Conservation (phyloP, 2,113 vertebrate genomes). For the Ursus arctos region DNA sequence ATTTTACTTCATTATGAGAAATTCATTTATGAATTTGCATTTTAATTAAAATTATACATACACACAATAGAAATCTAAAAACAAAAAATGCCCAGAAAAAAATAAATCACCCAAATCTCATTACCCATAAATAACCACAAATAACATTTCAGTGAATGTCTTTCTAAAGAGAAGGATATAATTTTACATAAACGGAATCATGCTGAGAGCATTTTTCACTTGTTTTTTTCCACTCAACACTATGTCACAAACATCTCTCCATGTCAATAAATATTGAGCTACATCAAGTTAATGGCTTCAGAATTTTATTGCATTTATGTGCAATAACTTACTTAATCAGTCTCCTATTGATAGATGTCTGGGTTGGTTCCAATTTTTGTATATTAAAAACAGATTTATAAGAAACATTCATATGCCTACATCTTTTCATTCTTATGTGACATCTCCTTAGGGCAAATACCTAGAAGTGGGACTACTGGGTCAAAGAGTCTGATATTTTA, state of each 20-base stretch:
- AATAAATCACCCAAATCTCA: background rate
- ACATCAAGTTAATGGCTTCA: slow-evolving; percentile 23
- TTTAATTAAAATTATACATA: slow-evolving; percentile 43
- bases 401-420: background rate
- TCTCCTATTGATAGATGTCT: background rate
- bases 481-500: slow-evolving; percentile 3
- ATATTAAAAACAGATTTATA: slow-evolving; percentile 65
- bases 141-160: slow-evolving; percentile 3
- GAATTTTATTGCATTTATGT: slow-evolving; percentile 18
- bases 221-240: background rate
- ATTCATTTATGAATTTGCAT: slow-evolving; percentile 31
- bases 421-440: background rate
- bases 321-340: slow-evolving; percentile 51
- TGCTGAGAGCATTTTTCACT: slow-evolving; percentile 14
- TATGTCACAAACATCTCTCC: slow-evolving; percentile 35
- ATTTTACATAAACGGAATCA: slow-evolving; percentile 46
- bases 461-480: background rate
- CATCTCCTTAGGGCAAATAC: background rate
- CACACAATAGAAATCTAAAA: slow-evolving; percentile 32
- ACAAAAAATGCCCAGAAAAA: background rate
- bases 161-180: background rate
- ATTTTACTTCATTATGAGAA: background rate
- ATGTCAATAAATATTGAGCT: slow-evolving; percentile 35
- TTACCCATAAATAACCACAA: background rate
- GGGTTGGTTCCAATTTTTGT: slow-evolving; percentile 16